These are phyloP conservation scores for Phaenicophaeus curvirostris DNA, from an alignment of 2,797 vertebrate species.

Conservation along the genomic window DNA sequence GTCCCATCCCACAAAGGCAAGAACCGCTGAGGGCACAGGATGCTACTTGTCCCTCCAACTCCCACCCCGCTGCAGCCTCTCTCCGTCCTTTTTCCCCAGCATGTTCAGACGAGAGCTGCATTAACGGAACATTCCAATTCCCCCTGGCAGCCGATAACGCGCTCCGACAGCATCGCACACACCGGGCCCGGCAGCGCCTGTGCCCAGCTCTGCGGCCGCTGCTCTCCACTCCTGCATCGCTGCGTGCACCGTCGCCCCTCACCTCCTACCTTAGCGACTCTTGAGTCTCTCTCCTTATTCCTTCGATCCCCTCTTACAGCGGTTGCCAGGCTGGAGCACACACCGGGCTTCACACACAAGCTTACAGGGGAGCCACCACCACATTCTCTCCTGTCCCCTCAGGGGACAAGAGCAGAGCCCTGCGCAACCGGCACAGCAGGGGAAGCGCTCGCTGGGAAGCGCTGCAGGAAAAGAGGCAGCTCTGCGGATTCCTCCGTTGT, in stretches of 20 bases:
- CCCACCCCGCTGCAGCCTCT: too few species aligned
- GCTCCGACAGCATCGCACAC: too few species aligned
- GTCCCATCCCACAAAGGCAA: too few species aligned
- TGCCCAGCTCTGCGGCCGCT: neutral
- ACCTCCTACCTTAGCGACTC: neutral
- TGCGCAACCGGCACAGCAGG: neutral
- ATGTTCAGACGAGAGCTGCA: too few species aligned
- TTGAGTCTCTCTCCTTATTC: neutral
- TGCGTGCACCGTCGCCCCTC: too few species aligned
- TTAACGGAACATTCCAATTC: too few species aligned
- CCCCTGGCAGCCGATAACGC: too few species aligned
- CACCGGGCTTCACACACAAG: neutral
- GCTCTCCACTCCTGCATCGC: neutral
- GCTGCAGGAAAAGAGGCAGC: neutral
- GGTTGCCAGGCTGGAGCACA: neutral
- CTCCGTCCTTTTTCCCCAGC: too few species aligned
- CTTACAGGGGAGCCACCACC: neutral
- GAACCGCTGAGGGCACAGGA: too few species aligned
- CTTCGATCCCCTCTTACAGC: neutral
- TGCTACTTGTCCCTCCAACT: too few species aligned
- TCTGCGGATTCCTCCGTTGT: neutral
- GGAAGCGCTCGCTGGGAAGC: neutral
- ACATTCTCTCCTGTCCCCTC: rapidly evolving
- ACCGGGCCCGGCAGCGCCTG: neutral
- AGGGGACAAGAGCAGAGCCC: neutral